Evolutionary conservation across 35 echinoderm and acorn worm genomes (phyloP).

Genomic region (Anneissia japonica): DNA sequence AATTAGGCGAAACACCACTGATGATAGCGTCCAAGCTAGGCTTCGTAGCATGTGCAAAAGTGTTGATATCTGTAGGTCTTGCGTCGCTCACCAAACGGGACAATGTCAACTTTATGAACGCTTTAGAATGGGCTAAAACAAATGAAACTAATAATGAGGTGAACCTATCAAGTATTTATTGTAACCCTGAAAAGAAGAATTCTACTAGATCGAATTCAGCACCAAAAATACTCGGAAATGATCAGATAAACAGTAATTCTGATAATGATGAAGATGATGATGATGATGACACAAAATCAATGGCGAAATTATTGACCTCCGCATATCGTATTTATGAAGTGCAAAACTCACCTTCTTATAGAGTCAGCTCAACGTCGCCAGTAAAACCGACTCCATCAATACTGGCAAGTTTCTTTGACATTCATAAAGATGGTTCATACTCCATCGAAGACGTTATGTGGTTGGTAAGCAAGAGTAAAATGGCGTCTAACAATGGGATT

Average conservation of each 20-base stretch:
- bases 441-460: neutral
- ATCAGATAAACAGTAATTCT: neutral
- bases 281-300: neutral
- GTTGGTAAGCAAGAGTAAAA: neutral
- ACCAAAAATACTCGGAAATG: neutral
- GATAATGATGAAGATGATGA: neutral
- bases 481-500: neutral
- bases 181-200: neutral
- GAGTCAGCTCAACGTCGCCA: neutral
- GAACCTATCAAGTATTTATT: neutral
- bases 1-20: slow-evolving; percentile 16
- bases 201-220: neutral
- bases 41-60: neutral
- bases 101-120: neutral
- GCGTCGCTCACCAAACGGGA: neutral
- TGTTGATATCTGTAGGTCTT: neutral
- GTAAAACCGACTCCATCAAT: neutral
- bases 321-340: neutral
- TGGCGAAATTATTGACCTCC: neutral
- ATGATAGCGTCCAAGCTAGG: slow-evolving; percentile 6
- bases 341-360: neutral
- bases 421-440: neutral
- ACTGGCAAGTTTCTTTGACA: neutral
- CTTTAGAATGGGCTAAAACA: neutral
- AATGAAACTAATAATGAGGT: neutral